Base-by-base conservation (phyloP, 2,113 vertebrate species). In the Ammodytes dubius region DNA sequence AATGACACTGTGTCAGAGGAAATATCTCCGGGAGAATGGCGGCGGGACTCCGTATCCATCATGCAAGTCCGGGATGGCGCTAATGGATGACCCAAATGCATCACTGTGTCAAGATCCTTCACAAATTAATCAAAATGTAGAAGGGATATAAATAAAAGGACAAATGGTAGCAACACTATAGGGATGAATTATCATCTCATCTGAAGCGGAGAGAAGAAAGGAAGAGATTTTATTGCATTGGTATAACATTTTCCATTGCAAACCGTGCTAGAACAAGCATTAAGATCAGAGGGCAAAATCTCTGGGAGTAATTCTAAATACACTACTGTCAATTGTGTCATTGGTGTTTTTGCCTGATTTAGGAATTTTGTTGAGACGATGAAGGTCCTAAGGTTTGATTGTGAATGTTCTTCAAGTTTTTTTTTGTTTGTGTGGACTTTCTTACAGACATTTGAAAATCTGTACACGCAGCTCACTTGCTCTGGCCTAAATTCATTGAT, bases 1-100 rank as follows among this genome's bases (percentile, higher is more conserved):
- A 94, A 91, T 93, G 92, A 85, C 90, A 87, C 27, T 6, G 67
- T 43, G 42, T 77, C 67, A 49, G 81, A 85, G 82, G 84, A 85
- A 91, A 91, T 79, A 83, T 83, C 83, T 89, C 58, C 70, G 46
- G 82, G 82, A 90, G 80, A 90, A 84, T 11, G 71, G 59, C 15
- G 52, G 64, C 19, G 49, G 56, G 74, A 37, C 54, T 57, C 19
- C 7, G 19, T 82, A 93, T 94, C 88, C 84, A 84, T 92, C 90
- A 93, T 47, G 49, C 47, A 58, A 40, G 70, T 65, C 74, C 65
- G 80, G 35, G 37, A 70, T 58, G 83, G 50, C n/a, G 57, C 77
- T 88, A 83, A 88, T 85, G 76, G 82, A 92, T 80, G 84, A 87
- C 79, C 71, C 67, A 63, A 67, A 91, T 88, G 53, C 85, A 88